These are phyloP conservation scores for Orthosia gothica DNA, from an alignment of 2,888 invertebrate genomes.

Conservation along the genomic window DNA sequence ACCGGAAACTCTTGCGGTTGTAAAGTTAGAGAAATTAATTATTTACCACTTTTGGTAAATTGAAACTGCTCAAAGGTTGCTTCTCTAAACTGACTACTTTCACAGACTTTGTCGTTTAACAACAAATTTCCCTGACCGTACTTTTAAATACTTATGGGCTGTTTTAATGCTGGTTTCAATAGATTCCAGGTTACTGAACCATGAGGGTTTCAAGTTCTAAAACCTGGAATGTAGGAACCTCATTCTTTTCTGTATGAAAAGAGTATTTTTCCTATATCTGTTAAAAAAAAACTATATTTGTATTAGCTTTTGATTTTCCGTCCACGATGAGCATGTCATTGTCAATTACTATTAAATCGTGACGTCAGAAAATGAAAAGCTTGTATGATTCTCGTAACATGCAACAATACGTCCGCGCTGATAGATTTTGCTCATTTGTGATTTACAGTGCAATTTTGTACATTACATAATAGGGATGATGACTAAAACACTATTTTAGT, in stretches of 20 bases:
- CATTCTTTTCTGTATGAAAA: conserved; percentile 2
- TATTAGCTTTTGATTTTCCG: conserved; percentile 46
- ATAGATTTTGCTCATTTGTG: conserved; percentile 63
- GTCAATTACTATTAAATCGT: conserved; percentile 50
- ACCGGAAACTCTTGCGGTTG: too few species aligned
- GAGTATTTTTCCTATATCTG: neutral
- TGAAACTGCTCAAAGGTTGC: too few species aligned
- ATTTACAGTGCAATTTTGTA: conserved; percentile 68
- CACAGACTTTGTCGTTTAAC: too few species aligned
- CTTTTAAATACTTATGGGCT: too few species aligned
- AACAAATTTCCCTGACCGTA: too few species aligned
- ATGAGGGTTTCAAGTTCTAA: neutral
- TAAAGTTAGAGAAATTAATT: too few species aligned
- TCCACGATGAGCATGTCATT: conserved; percentile 28
- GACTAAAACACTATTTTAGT: too few species aligned
- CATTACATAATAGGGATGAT: conserved; percentile 29
- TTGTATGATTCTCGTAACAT: conserved; percentile 16
- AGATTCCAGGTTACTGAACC: neutral
- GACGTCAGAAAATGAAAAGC: conserved; percentile 36
- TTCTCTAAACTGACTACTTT: too few species aligned
- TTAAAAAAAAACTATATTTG: neutral
- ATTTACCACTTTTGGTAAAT: too few species aligned
- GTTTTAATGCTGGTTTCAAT: neutral
- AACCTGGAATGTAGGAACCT: neutral
- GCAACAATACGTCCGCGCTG: conserved; percentile 20